These are phyloP conservation scores for Sparidentex hasta DNA, from an alignment of 2,797 vertebrate species.

Conservation along the genomic window DNA sequence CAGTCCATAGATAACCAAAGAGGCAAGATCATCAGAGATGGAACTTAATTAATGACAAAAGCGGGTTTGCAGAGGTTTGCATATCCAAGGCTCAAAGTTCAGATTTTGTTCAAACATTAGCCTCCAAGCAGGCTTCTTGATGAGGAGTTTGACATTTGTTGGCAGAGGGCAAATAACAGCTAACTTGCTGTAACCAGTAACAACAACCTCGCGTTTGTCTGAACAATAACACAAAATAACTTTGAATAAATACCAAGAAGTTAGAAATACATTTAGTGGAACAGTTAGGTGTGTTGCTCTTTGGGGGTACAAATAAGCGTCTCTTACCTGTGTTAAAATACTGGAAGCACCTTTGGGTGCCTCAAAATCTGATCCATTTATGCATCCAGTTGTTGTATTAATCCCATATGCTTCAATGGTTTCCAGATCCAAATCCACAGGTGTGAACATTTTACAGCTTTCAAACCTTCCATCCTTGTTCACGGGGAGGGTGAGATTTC, in stretches of 20 bases:
- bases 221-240: not conserved
- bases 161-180: too few species aligned
- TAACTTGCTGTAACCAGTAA: too few species aligned
- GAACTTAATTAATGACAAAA: too few species aligned
- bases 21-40: too few species aligned
- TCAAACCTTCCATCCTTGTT: slow-evolving; percentile 78
- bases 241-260: not conserved
- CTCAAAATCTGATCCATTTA: slow-evolving; percentile 85
- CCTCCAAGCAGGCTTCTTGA: too few species aligned
- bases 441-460: slow-evolving; percentile 90
- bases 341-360: slow-evolving; percentile 69
- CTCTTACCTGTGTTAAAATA: slow-evolving; percentile 79
- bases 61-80: too few species aligned
- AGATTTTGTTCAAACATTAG: too few species aligned
- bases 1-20: too few species aligned
- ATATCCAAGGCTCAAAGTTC: too few species aligned
- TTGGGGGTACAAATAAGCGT: too few species aligned
- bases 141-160: too few species aligned
- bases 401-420: slow-evolving; percentile 83
- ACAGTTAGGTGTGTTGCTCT: not conserved
- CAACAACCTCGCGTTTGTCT: too few species aligned
- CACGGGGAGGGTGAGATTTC: slow-evolving; percentile 87
- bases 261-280: not conserved
- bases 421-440: slow-evolving; percentile 82
- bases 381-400: slow-evolving; percentile 85